phyloP scores from a whole-genome alignment of 2,113 vertebrate species.

The Urocynchramus pylzowi region DNA sequence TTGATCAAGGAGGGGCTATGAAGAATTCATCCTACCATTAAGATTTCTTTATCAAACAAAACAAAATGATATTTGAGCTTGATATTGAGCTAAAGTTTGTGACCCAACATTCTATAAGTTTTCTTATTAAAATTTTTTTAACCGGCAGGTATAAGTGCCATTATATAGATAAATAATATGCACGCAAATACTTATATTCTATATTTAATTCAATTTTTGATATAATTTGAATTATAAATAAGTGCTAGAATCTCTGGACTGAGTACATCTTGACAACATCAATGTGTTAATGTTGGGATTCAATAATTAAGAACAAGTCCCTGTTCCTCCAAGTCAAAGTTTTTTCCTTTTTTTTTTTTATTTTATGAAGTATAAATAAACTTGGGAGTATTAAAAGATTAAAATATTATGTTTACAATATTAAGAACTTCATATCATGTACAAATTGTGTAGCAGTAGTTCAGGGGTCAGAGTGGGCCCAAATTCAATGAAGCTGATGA shows the following conservation, averaged over 20 bases:
- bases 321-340: not conserved
- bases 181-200: not conserved
- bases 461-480: not conserved
- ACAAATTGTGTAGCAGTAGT: not conserved
- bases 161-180: not conserved
- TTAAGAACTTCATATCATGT: not conserved
- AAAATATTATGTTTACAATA: not conserved
- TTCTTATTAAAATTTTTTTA: not conserved
- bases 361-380: not conserved
- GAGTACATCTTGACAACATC: not conserved
- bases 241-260: not conserved
- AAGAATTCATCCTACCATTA: not conserved
- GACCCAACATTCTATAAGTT: not conserved
- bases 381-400: not conserved
- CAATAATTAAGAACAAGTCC: not conserved
- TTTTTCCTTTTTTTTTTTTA: not conserved
- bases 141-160: not conserved
- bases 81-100: slow-evolving; percentile 6
- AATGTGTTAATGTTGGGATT: not conserved
- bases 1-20: not conserved
- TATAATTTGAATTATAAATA: slow-evolving; percentile 18
- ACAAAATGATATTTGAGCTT: not conserved
- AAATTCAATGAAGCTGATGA: not conserved
- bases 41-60: not conserved
- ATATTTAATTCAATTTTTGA: not conserved